Evolutionary conservation across 2,113 vertebrate species (phyloP).

Genomic region (Cynoglossus semilaevis): DNA sequence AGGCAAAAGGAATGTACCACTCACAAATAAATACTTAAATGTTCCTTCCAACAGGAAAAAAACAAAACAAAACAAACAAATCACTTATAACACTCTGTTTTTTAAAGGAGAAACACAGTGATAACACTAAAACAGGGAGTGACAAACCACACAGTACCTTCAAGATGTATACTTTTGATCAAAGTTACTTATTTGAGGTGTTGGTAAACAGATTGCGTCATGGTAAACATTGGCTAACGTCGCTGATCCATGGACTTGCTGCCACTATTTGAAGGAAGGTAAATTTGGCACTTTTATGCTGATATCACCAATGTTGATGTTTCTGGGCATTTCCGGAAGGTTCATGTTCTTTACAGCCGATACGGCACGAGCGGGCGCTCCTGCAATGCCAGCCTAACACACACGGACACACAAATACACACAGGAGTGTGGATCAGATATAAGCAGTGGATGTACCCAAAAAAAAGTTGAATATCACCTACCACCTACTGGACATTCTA

Average conservation of each 20-base stretch:
- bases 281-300: conserved; percentile 99
- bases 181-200: conserved; percentile 76
- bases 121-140: conserved; percentile 79
- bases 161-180: conserved; percentile 76
- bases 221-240: conserved; percentile 78
- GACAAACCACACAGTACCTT: conserved; percentile 83
- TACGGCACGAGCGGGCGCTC: conserved; percentile 96
- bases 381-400: conserved; percentile 95
- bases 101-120: conserved; percentile 74
- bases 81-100: conserved; percentile 35
- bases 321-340: conserved; percentile 98
- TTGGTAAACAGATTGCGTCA: conserved; percentile 86
- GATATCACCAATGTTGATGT: conserved; percentile 99
- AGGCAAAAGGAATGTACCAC: conserved; percentile 80
- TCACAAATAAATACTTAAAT: conserved; percentile 79
- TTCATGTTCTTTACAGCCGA: conserved; percentile 99
- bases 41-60: conserved; percentile 61
- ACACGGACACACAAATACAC: conserved; percentile 53
- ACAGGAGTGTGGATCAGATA: conserved; percentile 53
- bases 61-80: conserved; percentile 10
- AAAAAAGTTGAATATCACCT: conserved; percentile 24
- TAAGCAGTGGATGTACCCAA: conserved; percentile 15
- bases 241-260: conserved; percentile 61
- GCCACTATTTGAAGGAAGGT: conserved; percentile 96
- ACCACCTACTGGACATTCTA: conserved; percentile 47